These are phyloP conservation scores for Cryptus viduatorius DNA, from an alignment of 2,888 invertebrate species.

Conservation along the genomic window DNA sequence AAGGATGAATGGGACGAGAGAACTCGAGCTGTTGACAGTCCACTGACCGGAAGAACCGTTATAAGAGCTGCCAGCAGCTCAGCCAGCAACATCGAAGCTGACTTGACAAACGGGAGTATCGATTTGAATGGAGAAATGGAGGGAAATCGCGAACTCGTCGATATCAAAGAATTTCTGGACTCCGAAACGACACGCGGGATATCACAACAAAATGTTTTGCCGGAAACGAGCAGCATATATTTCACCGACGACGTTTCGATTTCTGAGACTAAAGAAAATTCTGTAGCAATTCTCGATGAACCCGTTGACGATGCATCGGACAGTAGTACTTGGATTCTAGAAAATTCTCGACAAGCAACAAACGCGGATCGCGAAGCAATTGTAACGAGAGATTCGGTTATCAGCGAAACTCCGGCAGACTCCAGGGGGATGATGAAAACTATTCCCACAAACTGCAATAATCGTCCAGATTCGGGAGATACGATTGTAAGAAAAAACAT, in stretches of 20 bases:
- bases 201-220: slow-evolving; percentile 65
- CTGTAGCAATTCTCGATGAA: not conserved
- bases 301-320: slow-evolving; percentile 5
- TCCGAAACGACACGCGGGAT: slow-evolving; percentile 14
- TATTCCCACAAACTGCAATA: not conserved
- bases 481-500: slow-evolving; percentile 7
- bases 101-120: not conserved
- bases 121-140: not conserved
- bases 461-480: slow-evolving; percentile 7
- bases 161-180: slow-evolving; percentile 9
- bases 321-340: slow-evolving; percentile 18
- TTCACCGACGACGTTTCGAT: slow-evolving; percentile 71
- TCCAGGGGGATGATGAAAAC: slow-evolving; percentile 7
- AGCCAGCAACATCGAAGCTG: slow-evolving; percentile 9
- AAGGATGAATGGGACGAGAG: slow-evolving; percentile 43
- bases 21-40: slow-evolving; percentile 43
- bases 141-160: slow-evolving; percentile 8
- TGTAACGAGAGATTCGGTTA: slow-evolving; percentile 41
- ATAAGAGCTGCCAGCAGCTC: slow-evolving; percentile 42
- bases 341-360: not conserved
- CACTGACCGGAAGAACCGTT: slow-evolving; percentile 68
- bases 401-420: slow-evolving; percentile 32
- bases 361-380: not conserved
- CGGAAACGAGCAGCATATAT: slow-evolving; percentile 71
- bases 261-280: slow-evolving; percentile 51